Evolutionary conservation across 1,140 invertebrate genomes (phyloP).

Genomic region (Zophobas atratus): DNA sequence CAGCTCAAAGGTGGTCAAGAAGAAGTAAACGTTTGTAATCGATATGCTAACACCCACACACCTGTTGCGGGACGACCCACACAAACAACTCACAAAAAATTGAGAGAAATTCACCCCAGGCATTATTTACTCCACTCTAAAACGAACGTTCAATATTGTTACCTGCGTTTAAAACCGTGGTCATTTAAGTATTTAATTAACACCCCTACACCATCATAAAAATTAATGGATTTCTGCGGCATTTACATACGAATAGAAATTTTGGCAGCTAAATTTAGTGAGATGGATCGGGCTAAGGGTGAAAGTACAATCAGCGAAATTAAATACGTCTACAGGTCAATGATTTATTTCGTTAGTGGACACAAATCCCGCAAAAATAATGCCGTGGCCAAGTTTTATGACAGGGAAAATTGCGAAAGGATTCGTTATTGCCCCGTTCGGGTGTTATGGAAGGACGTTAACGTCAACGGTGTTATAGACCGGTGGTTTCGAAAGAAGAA

Average conservation of each 20-base stretch:
- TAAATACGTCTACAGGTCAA: conserved; percentile 1
- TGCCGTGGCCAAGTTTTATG: background rate
- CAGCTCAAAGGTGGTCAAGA: conserved; percentile 37
- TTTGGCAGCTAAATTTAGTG: conserved; percentile 9
- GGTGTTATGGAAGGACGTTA: background rate
- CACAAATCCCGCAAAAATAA: conserved; percentile 9
- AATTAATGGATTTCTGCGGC: background rate
- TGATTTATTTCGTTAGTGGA: conserved; percentile 5
- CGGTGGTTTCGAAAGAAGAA: conserved; percentile 1
- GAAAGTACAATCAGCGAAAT: conserved; percentile 14
- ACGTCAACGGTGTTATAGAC: background rate
- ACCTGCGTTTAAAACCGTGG: conserved; percentile 13
- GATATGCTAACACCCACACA: conserved; percentile 41
- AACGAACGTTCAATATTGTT: background rate
- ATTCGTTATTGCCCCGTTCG: background rate
- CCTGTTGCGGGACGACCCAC: conserved; percentile 37
- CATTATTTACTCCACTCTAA: background rate
- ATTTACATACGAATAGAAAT: conserved; percentile 15
- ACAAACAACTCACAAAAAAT: conserved; percentile 15
- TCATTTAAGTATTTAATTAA: conserved; percentile 15
- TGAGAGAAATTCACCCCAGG: background rate
- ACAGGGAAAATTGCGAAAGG: background rate
- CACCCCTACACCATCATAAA: background rate
- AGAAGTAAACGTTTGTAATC: conserved; percentile 27
- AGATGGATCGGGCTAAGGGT: conserved; percentile 10